Evolutionary conservation across 64 coral and sea anemone genomes (phyloP).

Genomic region (Stichodactyla mertensii): DNA sequence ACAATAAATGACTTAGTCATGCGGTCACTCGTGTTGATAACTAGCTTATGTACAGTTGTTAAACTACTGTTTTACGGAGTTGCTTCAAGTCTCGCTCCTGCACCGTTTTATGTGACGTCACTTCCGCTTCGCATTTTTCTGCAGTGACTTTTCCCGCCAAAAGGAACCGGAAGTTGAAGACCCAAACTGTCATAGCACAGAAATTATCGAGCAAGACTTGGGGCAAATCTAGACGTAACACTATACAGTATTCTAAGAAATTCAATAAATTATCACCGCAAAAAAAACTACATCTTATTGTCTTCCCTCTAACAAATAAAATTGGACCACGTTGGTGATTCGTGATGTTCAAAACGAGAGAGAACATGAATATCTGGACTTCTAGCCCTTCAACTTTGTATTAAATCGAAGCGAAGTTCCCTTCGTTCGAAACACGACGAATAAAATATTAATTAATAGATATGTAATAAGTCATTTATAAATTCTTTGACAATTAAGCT

Average conservation of each 20-base stretch:
- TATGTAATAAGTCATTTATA: background rate
- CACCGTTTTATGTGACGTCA: background rate
- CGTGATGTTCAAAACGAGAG: background rate
- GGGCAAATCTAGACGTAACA: background rate
- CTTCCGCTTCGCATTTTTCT: no score
- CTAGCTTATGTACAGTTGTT: background rate
- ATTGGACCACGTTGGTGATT: background rate
- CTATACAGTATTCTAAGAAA: background rate
- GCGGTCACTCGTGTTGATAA: background rate
- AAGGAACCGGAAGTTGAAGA: background rate
- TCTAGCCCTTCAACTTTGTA: background rate
- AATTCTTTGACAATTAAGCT: conserved; percentile 7
- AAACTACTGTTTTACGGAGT: background rate
- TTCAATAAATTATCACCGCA: background rate
- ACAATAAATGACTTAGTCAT: conserved; percentile 11
- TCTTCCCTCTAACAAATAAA: background rate
- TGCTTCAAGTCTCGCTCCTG: background rate
- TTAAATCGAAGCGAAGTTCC: background rate
- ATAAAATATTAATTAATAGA: background rate
- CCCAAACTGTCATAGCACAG: no score
- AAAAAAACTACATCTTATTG: background rate
- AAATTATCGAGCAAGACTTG: background rate
- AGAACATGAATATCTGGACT: background rate
- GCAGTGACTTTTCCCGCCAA: no score
- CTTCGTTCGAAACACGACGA: background rate